Conservation (phyloP, 2,797 vertebrate genomes). For the Heterohyrax brucei region DNA sequence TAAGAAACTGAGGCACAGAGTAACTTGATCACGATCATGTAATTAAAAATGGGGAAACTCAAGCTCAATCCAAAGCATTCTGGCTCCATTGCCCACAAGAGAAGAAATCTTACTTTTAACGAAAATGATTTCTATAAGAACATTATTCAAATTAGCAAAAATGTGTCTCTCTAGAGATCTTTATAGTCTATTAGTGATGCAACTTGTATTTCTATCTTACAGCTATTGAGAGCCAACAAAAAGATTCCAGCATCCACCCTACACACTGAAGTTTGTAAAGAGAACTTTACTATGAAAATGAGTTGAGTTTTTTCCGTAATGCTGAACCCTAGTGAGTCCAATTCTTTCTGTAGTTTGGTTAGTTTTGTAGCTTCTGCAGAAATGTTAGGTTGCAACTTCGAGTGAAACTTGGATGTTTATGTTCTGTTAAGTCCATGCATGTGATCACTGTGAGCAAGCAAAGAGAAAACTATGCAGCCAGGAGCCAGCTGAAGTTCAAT, state of each 20-base stretch:
- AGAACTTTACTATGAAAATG: neutral
- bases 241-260: neutral
- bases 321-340: neutral
- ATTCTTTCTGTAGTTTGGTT: neutral
- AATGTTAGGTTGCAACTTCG: neutral
- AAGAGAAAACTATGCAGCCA: slow-evolving; percentile 44
- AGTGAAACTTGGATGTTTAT: neutral
- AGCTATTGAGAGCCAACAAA: neutral
- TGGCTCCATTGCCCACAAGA: neutral
- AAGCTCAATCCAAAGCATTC: neutral
- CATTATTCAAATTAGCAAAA: neutral
- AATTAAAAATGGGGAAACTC: neutral
- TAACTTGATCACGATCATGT: neutral
- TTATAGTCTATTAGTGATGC: neutral
- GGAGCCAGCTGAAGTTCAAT: slow-evolving; percentile 30
- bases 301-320: slow-evolving; percentile 8
- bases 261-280: neutral
- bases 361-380: slow-evolving; percentile 23
- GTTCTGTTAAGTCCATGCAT: neutral
- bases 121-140: neutral
- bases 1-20: slow-evolving; percentile 10
- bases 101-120: neutral
- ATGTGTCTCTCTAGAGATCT: neutral
- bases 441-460: neutral
- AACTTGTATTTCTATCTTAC: neutral